phyloP scores from a whole-genome alignment of 2,888 invertebrate species.

The Lasius platythorax region DNA sequence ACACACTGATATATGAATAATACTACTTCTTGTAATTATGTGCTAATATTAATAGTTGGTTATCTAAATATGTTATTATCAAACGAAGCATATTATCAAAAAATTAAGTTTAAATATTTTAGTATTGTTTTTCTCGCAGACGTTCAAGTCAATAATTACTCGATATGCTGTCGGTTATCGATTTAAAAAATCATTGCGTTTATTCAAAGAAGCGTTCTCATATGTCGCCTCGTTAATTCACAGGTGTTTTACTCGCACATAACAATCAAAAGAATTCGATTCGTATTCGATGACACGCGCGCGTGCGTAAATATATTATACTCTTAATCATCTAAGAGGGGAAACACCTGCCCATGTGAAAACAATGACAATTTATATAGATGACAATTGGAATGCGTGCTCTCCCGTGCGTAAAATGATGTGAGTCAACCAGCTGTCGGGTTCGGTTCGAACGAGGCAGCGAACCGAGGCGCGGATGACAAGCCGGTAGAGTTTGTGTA shows the following conservation, averaged over 20 bases:
- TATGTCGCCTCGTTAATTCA: neutral
- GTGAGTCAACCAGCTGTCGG: slow-evolving; percentile 67
- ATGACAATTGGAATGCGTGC: slow-evolving; percentile 71
- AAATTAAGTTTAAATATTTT: neutral
- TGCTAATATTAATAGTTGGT: neutral
- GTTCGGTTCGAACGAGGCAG: slow-evolving; percentile 48
- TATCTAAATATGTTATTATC: neutral
- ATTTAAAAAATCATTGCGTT: slow-evolving; percentile 19
- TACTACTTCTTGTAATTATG: neutral
- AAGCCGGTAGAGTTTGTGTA: slow-evolving; percentile 46
- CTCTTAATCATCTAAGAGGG: slow-evolving; percentile 52
- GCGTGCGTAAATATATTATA: slow-evolving; percentile 24
- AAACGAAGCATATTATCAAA: neutral
- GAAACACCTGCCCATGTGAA: slow-evolving; percentile 67
- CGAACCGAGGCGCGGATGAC: slow-evolving; percentile 50
- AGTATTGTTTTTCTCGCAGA: neutral
- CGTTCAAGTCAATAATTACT: neutral
- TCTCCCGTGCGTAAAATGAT: slow-evolving; percentile 64
- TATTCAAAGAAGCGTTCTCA: neutral
- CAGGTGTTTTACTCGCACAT: neutral
- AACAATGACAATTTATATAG: slow-evolving; percentile 74
- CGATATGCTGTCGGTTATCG: neutral
- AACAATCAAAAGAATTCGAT: neutral
- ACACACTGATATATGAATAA: no score
- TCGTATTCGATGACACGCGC: neutral